phyloP scores from a whole-genome alignment of 2,797 vertebrate species.

The Odontamblyopus rebecca region DNA sequence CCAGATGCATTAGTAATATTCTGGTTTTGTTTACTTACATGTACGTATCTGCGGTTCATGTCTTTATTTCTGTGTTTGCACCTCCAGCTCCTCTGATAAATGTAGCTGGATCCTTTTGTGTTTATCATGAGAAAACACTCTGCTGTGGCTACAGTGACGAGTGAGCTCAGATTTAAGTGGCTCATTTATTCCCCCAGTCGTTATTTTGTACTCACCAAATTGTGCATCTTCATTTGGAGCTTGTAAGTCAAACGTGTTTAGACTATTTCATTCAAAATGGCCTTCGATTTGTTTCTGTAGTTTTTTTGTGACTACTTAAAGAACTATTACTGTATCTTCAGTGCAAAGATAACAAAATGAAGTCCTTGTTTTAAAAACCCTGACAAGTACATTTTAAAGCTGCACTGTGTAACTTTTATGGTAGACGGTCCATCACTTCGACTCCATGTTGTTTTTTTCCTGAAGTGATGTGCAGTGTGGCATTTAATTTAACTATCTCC shows the following conservation, averaged over 20 bases:
- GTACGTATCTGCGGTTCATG: neutral
- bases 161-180: slow-evolving; percentile 65
- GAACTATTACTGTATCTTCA: slow-evolving; percentile 5
- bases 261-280: neutral
- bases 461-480: too few species aligned
- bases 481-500: too few species aligned
- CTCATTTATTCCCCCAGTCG: slow-evolving; percentile 54
- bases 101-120: slow-evolving; percentile 37
- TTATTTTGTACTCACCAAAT: slow-evolving; percentile 45
- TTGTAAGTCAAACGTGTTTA: neutral
- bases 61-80: slow-evolving; percentile 33
- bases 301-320: neutral
- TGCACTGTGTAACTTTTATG: too few species aligned
- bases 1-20: neutral
- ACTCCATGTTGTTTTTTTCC: too few species aligned
- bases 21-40: neutral
- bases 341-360: neutral
- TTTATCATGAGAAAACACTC: slow-evolving; percentile 51
- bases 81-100: slow-evolving; percentile 54
- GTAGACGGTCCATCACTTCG: too few species aligned
- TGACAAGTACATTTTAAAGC: neutral
- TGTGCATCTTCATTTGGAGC: neutral
- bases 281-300: neutral
- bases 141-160: slow-evolving; percentile 53
- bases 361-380: neutral